Percentiles rank a stretch among this genome's conserved stretches.
Evolutionary conservation across 2,888 invertebrate species (phyloP).

Genomic region (Corbicula japonica): DNA sequence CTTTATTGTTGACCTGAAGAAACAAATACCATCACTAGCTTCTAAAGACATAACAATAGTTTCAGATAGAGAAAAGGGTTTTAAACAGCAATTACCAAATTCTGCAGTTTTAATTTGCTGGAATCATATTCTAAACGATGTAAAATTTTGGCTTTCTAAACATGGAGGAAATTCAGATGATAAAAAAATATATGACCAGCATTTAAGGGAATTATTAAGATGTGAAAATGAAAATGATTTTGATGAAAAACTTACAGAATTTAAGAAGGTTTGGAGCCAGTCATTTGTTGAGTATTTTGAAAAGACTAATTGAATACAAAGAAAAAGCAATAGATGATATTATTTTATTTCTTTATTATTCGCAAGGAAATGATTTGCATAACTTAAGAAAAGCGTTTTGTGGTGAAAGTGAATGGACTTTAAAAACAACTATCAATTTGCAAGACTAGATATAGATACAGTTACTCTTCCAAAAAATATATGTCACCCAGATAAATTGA

Average conservation of each 20-base stretch:
- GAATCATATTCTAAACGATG: conserved; percentile 43
- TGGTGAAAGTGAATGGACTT: conserved; percentile 17
- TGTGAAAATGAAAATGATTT: conserved; percentile 6
- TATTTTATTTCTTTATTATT: conserved; percentile 30
- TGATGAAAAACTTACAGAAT: conserved; percentile 1
- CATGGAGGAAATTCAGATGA: background rate
- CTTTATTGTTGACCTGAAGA: too few species aligned
- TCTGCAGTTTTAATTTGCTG: conserved; percentile 38
- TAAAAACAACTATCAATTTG: conserved; percentile 8
- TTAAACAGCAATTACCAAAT: background rate
- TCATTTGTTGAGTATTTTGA: conserved; percentile 29
- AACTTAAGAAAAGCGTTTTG: conserved; percentile 31
- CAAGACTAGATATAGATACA: conserved; percentile 17
- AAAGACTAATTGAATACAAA: conserved; percentile 24
- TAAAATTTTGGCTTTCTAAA: conserved; percentile 34
- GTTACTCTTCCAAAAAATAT: background rate
- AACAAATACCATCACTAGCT: conserved; percentile 23
- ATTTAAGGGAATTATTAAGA: conserved; percentile 2
- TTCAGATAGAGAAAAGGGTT: conserved; percentile 38
- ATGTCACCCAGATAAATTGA: too few species aligned
- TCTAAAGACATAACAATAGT: too few species aligned
- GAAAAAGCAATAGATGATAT: conserved; percentile 34
- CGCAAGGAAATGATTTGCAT: conserved; percentile 17
- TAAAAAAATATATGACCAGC: conserved; percentile 21
- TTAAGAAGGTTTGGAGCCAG: background rate